Evolutionary conservation across 37 sponge, comb jelly and placozoan genomes (phyloP).

Genomic region (Hormiphora californensis): DNA sequence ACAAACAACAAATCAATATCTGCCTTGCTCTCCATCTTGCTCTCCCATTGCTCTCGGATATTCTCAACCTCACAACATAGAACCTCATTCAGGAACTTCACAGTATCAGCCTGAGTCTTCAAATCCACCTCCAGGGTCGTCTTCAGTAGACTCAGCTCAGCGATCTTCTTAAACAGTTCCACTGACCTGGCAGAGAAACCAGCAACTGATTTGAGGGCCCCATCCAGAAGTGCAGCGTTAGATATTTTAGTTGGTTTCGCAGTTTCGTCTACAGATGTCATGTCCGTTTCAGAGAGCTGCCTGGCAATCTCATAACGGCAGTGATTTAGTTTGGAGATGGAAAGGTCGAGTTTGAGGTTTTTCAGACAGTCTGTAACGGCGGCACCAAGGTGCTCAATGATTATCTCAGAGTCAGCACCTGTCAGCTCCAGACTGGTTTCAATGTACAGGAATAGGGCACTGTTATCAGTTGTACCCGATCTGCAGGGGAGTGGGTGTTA

Average conservation of each 20-base stretch:
- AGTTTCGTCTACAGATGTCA: slow-evolving; percentile 39
- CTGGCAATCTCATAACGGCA: slow-evolving; percentile 5
- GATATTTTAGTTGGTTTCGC: slow-evolving; percentile 21
- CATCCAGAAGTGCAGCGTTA: neutral
- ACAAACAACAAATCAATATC: slow-evolving; percentile 5
- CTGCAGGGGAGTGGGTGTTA: neutral
- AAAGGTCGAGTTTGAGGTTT: slow-evolving; percentile 13
- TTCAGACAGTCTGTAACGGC: slow-evolving; percentile 36
- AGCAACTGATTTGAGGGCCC: neutral
- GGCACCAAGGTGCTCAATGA: slow-evolving; percentile 30
- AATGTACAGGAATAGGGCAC: slow-evolving; percentile 38
- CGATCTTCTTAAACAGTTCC: slow-evolving; percentile 52
- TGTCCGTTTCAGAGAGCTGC: slow-evolving; percentile 37
- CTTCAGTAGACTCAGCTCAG: slow-evolving; percentile 33
- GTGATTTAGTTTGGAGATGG: slow-evolving; percentile 36
- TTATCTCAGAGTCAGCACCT: slow-evolving; percentile 32
- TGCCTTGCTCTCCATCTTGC: neutral
- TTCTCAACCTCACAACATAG: slow-evolving; percentile 49
- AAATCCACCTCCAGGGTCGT: slow-evolving; percentile 42
- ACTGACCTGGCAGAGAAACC: slow-evolving; percentile 28
- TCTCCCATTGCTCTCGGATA: slow-evolving; percentile 14
- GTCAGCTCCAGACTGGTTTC: slow-evolving; percentile 41
- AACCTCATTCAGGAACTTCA: slow-evolving; percentile 51
- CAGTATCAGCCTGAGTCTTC: slow-evolving; percentile 49
- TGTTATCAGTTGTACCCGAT: neutral